phyloP scores from a whole-genome alignment of 2,888 invertebrate species.

The Taphrorychus bicolor region DNA sequence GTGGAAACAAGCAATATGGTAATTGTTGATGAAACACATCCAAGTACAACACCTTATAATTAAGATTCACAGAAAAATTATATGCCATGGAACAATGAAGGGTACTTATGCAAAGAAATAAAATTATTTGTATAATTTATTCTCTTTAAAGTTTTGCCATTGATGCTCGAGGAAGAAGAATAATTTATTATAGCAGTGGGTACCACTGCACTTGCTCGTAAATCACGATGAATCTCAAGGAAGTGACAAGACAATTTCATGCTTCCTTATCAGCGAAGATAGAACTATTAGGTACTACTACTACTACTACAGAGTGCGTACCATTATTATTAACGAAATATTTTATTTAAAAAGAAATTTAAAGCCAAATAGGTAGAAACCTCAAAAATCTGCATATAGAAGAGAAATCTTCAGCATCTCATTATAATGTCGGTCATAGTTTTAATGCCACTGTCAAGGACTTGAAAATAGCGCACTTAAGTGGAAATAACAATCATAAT shows the following conservation, averaged over 20 bases:
- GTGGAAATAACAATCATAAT: constrained; percentile 9
- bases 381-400: too few relatives aligned
- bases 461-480: not conserved
- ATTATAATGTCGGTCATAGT: not conserved
- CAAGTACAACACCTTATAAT: constrained; percentile 26
- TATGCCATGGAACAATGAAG: not conserved
- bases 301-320: too few relatives aligned
- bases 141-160: not conserved
- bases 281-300: not conserved
- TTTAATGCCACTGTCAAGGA: constrained; percentile 13
- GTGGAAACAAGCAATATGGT: constrained; percentile 24
- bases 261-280: not conserved
- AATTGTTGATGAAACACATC: constrained; percentile 7
- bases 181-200: not conserved
- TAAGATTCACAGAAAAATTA: constrained; percentile 19
- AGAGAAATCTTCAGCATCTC: not conserved
- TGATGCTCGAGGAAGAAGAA: not conserved
- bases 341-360: too few relatives aligned
- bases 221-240: not conserved
- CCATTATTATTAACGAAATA: too few relatives aligned
- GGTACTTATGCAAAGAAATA: not conserved
- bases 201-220: not conserved
- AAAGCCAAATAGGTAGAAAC: too few relatives aligned
- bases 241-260: not conserved
- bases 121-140: not conserved